Evolutionary conservation across 2,888 invertebrate genomes (phyloP).

Genomic region (Ophion slaviceki): DNA sequence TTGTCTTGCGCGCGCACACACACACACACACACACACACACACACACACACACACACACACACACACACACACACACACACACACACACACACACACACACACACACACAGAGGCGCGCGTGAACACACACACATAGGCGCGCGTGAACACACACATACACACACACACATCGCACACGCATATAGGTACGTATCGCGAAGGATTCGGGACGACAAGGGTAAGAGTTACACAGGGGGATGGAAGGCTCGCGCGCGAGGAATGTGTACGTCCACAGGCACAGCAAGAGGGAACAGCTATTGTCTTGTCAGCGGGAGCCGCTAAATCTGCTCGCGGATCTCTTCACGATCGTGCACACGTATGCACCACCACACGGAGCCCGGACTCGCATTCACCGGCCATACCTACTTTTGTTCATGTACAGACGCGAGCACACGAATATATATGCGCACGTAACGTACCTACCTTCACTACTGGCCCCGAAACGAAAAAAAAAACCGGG

Average conservation of each 20-base stretch:
- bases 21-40: too few relatives aligned
- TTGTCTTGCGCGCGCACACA: background rate
- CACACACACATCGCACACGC: background rate
- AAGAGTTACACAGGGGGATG: constrained; percentile 27
- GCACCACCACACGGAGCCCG: background rate
- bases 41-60: too few relatives aligned
- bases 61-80: too few relatives aligned
- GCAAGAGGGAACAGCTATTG: constrained; percentile 81
- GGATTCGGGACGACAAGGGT: constrained; percentile 42
- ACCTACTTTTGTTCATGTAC: background rate
- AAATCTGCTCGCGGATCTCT: constrained; percentile 81
- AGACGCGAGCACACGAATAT: background rate
- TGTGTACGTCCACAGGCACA: constrained; percentile 77
- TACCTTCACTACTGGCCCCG: background rate
- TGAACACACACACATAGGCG: too few relatives aligned
- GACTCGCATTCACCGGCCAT: constrained; percentile 46
- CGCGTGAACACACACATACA: too few relatives aligned
- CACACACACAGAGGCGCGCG: too few relatives aligned
- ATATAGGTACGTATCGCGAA: constrained; percentile 19
- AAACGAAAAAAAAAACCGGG: constrained; percentile 2
- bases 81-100: background rate
- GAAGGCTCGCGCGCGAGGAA: constrained; percentile 60
- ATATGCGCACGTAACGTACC: background rate
- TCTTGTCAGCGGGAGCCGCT: constrained; percentile 82
- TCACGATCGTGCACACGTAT: constrained; percentile 77